Evolutionary conservation across 2,888 invertebrate genomes (phyloP).

Genomic region (Mythimna vitellina): DNA sequence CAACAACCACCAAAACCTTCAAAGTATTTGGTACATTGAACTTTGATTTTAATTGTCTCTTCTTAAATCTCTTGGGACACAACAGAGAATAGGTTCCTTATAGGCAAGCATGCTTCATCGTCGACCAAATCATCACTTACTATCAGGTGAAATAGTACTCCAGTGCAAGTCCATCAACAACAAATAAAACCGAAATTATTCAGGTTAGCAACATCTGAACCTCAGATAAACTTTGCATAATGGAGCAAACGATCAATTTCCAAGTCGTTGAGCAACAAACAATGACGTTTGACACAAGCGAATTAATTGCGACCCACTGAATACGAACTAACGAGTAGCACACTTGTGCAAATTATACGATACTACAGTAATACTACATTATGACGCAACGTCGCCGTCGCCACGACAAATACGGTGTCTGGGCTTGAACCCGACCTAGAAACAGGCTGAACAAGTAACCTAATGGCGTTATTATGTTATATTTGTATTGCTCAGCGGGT

Average conservation of each 20-base stretch:
- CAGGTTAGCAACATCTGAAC: constrained; percentile 13
- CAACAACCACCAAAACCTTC: too few species aligned
- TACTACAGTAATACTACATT: constrained; percentile 17
- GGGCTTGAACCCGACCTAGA: constrained; percentile 66
- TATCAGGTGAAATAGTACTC: too few species aligned
- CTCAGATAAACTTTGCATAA: constrained; percentile 70
- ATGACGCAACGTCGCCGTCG: constrained; percentile 41
- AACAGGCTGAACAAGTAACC: constrained; percentile 48
- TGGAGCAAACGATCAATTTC: constrained; percentile 65
- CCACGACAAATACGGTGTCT: constrained; percentile 18
- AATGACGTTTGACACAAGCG: constrained; percentile 68
- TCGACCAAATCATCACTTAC: too few species aligned
- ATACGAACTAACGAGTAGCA: constrained; percentile 72
- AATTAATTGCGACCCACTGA: constrained; percentile 75
- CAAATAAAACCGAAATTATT: background rate
- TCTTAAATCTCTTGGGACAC: too few species aligned
- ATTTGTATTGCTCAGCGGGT: constrained; percentile 46
- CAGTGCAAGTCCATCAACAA: background rate
- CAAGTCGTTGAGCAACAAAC: constrained; percentile 66
- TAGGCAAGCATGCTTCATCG: too few species aligned
- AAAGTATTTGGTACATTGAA: too few species aligned
- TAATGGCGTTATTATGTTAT: constrained; percentile 53
- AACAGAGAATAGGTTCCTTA: too few species aligned
- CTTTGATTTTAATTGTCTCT: too few species aligned
- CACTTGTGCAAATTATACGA: constrained; percentile 75